A percentile compares a stretch with the other conserved stretches of the same genome.
Conservation (phyloP, 2,797 vertebrate species). For the Leuciscus waleckii region DNA sequence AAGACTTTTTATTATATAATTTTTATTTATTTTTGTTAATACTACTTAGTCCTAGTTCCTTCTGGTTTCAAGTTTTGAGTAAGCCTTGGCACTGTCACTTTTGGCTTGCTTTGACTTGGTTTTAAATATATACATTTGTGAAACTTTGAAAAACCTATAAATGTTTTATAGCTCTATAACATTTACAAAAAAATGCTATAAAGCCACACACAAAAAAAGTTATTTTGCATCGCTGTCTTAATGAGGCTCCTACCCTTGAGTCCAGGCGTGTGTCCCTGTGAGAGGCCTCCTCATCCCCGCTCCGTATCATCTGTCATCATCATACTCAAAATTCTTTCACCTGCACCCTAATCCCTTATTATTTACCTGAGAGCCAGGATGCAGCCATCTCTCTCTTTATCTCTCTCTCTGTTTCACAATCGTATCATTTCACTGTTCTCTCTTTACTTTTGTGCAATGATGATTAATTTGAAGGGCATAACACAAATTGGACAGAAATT, state of each 20-base stretch:
- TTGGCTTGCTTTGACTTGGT: neutral
- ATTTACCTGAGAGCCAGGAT: conserved; percentile 78
- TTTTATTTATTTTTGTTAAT: no score
- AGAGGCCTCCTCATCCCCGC: conserved; percentile 66
- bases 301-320: conserved; percentile 75
- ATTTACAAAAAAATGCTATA: neutral
- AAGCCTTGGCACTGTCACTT: neutral
- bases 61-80: neutral
- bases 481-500: conserved; percentile 44
- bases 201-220: neutral
- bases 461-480: conserved; percentile 43
- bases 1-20: no score
- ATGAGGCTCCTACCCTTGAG: neutral
- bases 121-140: neutral
- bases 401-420: conserved; percentile 13
- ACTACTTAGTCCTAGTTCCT: neutral
- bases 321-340: conserved; percentile 76
- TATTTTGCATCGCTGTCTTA: neutral
- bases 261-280: conserved; percentile 10
- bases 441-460: conserved; percentile 17
- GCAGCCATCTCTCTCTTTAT: conserved; percentile 60
- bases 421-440: conserved; percentile 41
- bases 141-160: neutral
- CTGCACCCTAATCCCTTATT: conserved; percentile 78
- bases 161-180: neutral